These are phyloP conservation scores for Dermochelys coriacea DNA, from an alignment of 2,797 vertebrate species.

Conservation along the genomic window DNA sequence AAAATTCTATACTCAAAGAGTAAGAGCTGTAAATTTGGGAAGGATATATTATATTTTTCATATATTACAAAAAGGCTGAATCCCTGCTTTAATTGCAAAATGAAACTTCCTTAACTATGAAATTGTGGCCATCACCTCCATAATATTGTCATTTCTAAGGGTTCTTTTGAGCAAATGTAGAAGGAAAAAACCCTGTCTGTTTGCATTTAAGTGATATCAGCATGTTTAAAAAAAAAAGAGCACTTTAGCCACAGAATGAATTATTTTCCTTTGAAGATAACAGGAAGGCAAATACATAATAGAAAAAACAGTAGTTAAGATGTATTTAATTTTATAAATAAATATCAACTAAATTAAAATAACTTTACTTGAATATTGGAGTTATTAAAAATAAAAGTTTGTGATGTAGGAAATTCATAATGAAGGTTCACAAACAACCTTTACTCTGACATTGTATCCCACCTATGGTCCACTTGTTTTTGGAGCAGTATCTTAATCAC, in stretches of 20 bases:
- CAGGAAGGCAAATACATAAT: neutral
- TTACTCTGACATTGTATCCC: neutral
- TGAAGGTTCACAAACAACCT: neutral
- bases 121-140: neutral
- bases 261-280: neutral
- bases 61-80: neutral
- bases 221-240: neutral
- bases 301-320: neutral
- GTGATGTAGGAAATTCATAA: neutral
- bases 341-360: conserved; percentile 5
- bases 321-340: neutral
- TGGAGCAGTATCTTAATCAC: neutral
- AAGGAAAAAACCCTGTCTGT: neutral
- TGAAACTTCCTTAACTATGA: neutral
- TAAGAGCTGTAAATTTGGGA: neutral
- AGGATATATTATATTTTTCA: neutral
- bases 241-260: neutral
- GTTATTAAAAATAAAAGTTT: conserved; percentile 10
- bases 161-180: neutral
- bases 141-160: neutral
- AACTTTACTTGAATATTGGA: neutral
- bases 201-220: neutral
- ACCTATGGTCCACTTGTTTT: neutral
- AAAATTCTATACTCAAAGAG: neutral
- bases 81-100: neutral